A percentile compares a stretch with the other conserved stretches of the same genome.
Evolutionary conservation across 2,113 vertebrate genomes (phyloP).

Genomic region (Campylorhamphus procurvoides): DNA sequence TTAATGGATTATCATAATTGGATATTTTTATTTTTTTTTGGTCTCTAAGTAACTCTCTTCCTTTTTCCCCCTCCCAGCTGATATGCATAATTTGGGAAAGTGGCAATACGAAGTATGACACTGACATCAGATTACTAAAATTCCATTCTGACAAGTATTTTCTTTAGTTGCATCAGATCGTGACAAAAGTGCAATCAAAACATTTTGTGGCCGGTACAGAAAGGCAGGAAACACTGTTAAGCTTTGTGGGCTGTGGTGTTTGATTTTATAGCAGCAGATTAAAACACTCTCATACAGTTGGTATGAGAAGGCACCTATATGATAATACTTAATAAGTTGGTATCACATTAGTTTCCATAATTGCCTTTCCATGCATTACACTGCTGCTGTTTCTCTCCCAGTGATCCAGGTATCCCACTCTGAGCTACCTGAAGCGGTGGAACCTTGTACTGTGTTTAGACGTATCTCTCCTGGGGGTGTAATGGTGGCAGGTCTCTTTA

Average conservation of each 20-base stretch:
- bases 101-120: neutral
- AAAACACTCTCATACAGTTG: neutral
- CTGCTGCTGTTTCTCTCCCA: neutral
- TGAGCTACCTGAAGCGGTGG: neutral
- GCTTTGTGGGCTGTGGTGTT: neutral
- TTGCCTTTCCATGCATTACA: neutral
- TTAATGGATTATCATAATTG: neutral
- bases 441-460: neutral
- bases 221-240: neutral
- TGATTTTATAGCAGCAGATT: neutral
- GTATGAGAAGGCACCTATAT: neutral
- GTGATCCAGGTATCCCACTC: neutral
- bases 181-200: neutral
- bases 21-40: neutral
- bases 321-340: neutral
- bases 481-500: neutral
- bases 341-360: neutral
- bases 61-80: rapidly evolving
- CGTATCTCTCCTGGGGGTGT: neutral
- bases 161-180: neutral
- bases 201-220: neutral
- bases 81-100: neutral
- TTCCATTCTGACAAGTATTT: neutral
- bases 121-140: neutral
- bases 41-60: neutral